phyloP scores from a whole-genome alignment of 2,113 vertebrate species.

The Rhinogobius similis region DNA sequence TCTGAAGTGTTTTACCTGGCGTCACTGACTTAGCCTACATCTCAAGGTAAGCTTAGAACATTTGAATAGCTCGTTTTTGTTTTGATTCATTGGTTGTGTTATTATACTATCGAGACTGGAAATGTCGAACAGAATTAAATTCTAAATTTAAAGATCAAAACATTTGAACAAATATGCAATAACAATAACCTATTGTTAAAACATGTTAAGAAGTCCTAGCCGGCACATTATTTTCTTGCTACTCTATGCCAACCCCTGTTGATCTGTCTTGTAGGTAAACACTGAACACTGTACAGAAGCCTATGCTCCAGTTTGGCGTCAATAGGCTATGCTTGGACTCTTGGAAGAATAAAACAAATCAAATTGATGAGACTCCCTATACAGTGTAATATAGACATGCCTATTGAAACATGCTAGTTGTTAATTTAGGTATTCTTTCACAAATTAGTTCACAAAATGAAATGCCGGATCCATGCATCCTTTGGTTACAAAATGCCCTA shows the following conservation, averaged over 20 bases:
- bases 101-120: neutral
- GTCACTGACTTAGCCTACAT: neutral
- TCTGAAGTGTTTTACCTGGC: neutral
- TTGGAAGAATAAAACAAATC: neutral
- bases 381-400: neutral
- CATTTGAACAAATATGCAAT: too few relatives aligned
- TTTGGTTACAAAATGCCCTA: neutral
- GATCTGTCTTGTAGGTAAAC: too few relatives aligned
- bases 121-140: neutral
- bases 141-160: neutral
- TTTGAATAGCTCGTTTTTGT: neutral
- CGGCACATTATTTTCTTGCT: neutral
- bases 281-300: too few relatives aligned
- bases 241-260: neutral
- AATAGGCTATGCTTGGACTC: neutral
- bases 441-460: neutral
- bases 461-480: neutral
- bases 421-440: neutral
- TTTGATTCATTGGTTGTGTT: neutral
- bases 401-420: neutral
- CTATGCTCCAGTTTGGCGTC: too few relatives aligned
- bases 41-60: neutral
- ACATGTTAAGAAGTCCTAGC: neutral
- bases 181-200: neutral
- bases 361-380: neutral